Base-by-base conservation (phyloP, 1,140 invertebrate genomes). In the Bilobella aurantiaca region DNA sequence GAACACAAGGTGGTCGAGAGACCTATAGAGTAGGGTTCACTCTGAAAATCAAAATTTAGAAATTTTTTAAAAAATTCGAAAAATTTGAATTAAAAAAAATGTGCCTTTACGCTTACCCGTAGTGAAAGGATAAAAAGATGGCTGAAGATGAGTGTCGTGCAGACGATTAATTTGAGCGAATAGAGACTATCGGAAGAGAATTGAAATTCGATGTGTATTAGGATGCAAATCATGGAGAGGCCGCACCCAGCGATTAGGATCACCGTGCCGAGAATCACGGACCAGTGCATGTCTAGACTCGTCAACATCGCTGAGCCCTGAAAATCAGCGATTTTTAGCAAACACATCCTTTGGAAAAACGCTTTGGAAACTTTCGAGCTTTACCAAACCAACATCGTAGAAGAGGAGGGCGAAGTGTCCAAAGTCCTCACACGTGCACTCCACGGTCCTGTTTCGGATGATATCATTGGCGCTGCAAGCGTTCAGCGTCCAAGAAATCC, bases 401-500 rank as follows among this genome's bases (percentile, higher is more conserved):
- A n/a, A n/a, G n/a, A n/a, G n/a, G n/a, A n/a, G n/a, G n/a, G n/a
- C 64, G 58, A 57, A 66, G 23, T 66, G 56, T 12, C 68, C 64
- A 28, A 66, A 64, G 37, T 23, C 53, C 47, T 69, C 64, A 63
- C 68, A 69, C 18, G 49, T 53, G 25, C 68, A 69, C 12, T 61
- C 37, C 29, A 58, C 62, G 49, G 62, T 64, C n/a, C 29, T 58
- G 37, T 66, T 69, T 23, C 18, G 8, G 8, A 14, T 23, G 21
- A 53, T 8, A 18, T 23, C 49, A 23, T 5, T 5, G 49, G 23
- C 3, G 8, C 5, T 53, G 21, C 49, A 53, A 14, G 21, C 49
- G 25, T 53, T 53, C 21, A 5, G 3, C 8, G 21, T 53, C 49
- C 49, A 53, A 18, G 49, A 53, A 53, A 53, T 8, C 8, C 49